Base-by-base conservation (phyloP, 2,888 invertebrate genomes). In the Hirtodrosophila duncani region DNA sequence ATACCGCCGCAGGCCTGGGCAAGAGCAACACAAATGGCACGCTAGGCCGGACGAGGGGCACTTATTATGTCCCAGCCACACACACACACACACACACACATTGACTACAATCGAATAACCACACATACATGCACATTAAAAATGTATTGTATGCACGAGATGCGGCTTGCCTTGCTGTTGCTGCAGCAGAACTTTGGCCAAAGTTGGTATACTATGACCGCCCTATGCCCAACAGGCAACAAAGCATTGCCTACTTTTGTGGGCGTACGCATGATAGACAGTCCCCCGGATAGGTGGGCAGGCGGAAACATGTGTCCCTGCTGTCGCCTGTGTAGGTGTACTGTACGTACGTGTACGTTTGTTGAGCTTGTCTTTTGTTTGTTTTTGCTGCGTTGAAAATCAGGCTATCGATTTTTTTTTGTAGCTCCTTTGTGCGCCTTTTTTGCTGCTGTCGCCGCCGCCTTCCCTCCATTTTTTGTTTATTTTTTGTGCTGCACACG, bases 331-430 rank as follows among this genome's bases (percentile, higher is more conserved):
- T 9, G 33, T 36, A 13, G 2, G 13, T 27, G 44, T 29, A 41
- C n/a, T n/a, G n/a, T n/a, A n/a, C n/a, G n/a, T n/a, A n/a, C n/a
- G n/a, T n/a, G n/a, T n/a, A n/a, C n/a, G n/a, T n/a, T 10, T 6
- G 4, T 10, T 39, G 45, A 20, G 24, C 4, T 33, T 69, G 55
- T 27, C 75, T 69, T 69, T 72, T 71, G 79, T 74, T 78, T 79
- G 75, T 50, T 44, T 58, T 48, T 62, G n/a, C n/a, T 51, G 48
- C 57, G 46, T 60, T 51, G 60, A 61, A 74, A 79, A 79, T 72
- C 71, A 72, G 71, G 71, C 52, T 72, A 72, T 72, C 71, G 71
- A 72, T 79, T 72, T 72, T 71, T 61, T 42, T 14, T n/a, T n/a
- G n/a, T n/a, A n/a, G n/a, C n/a, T n/a, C n/a, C n/a, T n/a, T n/a